Base-by-base conservation (phyloP, 2,113 vertebrate species). In the Falco punctatus region DNA sequence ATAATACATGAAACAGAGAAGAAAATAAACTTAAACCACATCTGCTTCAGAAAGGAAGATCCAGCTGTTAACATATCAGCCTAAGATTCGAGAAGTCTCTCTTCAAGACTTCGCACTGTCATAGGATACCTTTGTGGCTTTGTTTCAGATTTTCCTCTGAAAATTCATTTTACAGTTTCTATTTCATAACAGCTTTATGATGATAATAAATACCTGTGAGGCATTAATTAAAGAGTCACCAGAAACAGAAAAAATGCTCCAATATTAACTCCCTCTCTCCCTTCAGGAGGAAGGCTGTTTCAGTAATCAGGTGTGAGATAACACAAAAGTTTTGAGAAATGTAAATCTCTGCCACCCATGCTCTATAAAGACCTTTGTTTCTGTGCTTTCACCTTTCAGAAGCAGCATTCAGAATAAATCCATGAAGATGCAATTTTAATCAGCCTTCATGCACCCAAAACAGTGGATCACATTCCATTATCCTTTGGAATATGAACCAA, bases 191-290 rank as follows among this genome's bases (percentile, higher is more conserved):
- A 77, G n/a, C 48, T 94, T 95, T 73, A 91, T 51, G 77, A 52
- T 57, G 59, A 70, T 65, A 91, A 74, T 75, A 92, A 95, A 94
- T 58, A 81, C 19, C 52, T 89, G 52, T 24, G 77, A 84, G 78
- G 24, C 33, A 81, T 67, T 94, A 91, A 78, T 91, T 65, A 90
- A 92, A 90, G 66, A 92, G 64, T 92, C 64, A 88, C 85, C 78
- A 87, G 35, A 58, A 22, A 85, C 4, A 70, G 46, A 58, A 83
- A 81, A 88, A 92, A 72, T 16, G 11, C 30, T 65, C 19, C 18
- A 32, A 1, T 48, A 86, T 55, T 72, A 91, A 71, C 44, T 83
- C 58, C 22, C 27, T 58, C 48, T 85, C 74, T 80, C 67, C 81
- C 28, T 58, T 66, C 28, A 66, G 46, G 23, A 65, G 21, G 4